phyloP scores from a whole-genome alignment of 37 sponge, comb jelly and placozoan genomes.

The Spongia lamella region DNA sequence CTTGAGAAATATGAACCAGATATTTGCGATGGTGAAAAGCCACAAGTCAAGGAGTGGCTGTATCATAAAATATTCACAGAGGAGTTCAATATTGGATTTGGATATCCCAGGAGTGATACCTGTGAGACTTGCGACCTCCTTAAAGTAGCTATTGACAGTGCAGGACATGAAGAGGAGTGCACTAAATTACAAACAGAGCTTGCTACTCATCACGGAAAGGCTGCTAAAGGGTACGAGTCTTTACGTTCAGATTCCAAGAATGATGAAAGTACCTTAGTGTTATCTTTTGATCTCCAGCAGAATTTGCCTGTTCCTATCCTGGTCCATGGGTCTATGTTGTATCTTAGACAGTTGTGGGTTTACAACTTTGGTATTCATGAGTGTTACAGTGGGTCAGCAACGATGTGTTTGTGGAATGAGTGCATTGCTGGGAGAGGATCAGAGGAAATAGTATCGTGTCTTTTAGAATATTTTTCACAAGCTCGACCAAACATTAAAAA shows the following conservation, averaged over 20 bases:
- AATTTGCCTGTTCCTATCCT: slow-evolving; percentile 48
- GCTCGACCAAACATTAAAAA: background rate
- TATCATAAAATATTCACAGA: slow-evolving; percentile 52
- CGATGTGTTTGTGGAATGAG: slow-evolving; percentile 39
- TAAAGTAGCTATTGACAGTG: slow-evolving; percentile 8
- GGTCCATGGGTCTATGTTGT: slow-evolving; percentile 38
- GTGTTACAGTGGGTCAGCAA: slow-evolving; percentile 2
- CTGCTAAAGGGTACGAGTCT: slow-evolving; percentile 32
- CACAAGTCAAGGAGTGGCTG: slow-evolving; percentile 47
- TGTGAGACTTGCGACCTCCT: slow-evolving; percentile 55
- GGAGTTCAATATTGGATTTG: slow-evolving; percentile 54
- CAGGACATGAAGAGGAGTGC: slow-evolving; percentile 10
- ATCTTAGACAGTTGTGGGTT: slow-evolving; percentile 45
- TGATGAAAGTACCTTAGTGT: background rate
- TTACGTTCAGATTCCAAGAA: slow-evolving; percentile 31
- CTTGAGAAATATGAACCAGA: slow-evolving; percentile 32
- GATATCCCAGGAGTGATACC: slow-evolving; percentile 46
- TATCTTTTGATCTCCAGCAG: slow-evolving; percentile 55
- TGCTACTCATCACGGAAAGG: slow-evolving; percentile 35
- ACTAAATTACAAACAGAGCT: slow-evolving; percentile 15
- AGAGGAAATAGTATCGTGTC: slow-evolving; percentile 16
- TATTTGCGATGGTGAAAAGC: slow-evolving; percentile 2
- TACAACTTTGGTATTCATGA: slow-evolving; percentile 55
- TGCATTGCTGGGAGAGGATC: slow-evolving; percentile 25
- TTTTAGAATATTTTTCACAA: slow-evolving; percentile 14